Conservation (phyloP, 2,888 invertebrate species). For the Drepanosiphum platanoidis region DNA sequence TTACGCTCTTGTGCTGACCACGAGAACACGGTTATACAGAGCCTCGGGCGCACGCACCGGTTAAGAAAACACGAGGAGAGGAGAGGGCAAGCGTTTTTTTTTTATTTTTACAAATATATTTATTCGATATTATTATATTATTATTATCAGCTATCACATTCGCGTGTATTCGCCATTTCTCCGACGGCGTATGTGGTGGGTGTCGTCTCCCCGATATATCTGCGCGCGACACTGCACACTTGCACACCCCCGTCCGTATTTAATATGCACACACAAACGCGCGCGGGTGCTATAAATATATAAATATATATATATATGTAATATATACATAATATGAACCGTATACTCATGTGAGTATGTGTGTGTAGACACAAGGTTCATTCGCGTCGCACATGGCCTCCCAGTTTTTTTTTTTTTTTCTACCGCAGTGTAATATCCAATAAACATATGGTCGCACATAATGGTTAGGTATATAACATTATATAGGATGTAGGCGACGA, state of each 20-base stretch:
- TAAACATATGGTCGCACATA: slow-evolving; percentile 48
- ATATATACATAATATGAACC: no score
- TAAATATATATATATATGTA: not conserved
- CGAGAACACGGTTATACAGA: slow-evolving; percentile 6
- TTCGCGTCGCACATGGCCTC: slow-evolving; percentile 44
- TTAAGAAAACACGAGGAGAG: not conserved
- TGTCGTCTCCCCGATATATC: slow-evolving; percentile 38
- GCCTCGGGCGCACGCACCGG: slow-evolving; percentile 21
- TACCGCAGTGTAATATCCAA: not conserved
- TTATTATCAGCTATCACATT: slow-evolving; percentile 9
- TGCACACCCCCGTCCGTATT: slow-evolving; percentile 42
- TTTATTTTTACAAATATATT: not conserved
- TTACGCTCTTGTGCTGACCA: slow-evolving; percentile 11
- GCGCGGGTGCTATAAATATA: not conserved
- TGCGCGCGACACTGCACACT: not conserved
- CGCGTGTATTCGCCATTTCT: not conserved
- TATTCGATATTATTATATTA: not conserved
- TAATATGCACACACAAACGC: not conserved
- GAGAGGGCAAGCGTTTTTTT: not conserved
- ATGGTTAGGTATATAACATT: not conserved
- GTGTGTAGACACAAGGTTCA: slow-evolving; percentile 2
- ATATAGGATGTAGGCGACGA: not conserved
- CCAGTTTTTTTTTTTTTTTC: slow-evolving; percentile 6
- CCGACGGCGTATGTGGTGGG: slow-evolving; percentile 17
- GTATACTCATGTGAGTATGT: not conserved